These are phyloP conservation scores for Trachelus iudaicus DNA, from an alignment of 2,888 invertebrate genomes.

Conservation along the genomic window DNA sequence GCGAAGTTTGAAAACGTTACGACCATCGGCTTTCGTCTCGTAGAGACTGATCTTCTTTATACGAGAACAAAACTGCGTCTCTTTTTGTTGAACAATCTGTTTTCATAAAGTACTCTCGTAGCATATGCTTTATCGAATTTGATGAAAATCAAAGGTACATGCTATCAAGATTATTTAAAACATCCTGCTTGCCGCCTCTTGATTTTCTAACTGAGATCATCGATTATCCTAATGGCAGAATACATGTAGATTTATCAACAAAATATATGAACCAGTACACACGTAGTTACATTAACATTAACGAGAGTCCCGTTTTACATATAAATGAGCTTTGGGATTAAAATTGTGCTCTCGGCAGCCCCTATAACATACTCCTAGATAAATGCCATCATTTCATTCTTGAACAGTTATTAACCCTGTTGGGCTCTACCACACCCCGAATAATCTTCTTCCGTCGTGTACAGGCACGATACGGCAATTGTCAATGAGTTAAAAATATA, in stretches of 20 bases:
- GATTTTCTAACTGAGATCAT: not conserved
- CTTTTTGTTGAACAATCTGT: not conserved
- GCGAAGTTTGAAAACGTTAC: not conserved
- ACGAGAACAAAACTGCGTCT: too few species aligned
- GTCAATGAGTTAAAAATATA: not conserved
- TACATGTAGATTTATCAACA: slow-evolving; percentile 17
- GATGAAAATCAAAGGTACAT: not conserved
- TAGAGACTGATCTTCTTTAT: too few species aligned
- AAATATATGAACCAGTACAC: slow-evolving; percentile 32
- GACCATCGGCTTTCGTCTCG: too few species aligned
- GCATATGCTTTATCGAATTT: too few species aligned
- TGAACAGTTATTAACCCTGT: not conserved
- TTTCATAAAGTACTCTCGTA: not conserved
- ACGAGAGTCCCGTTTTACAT: slow-evolving; percentile 38
- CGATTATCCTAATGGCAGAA: slow-evolving; percentile 7
- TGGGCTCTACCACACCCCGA: not conserved
- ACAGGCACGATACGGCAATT: not conserved
- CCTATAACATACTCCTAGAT: slow-evolving; percentile 13
- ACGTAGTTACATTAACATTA: slow-evolving; percentile 21
- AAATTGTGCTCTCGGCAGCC: slow-evolving; percentile 27
- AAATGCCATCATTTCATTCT: slow-evolving; percentile 7
- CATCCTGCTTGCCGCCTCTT: not conserved
- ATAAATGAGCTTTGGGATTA: slow-evolving; percentile 42
- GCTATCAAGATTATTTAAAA: too few species aligned
- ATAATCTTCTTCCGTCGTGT: not conserved